These are phyloP conservation scores for Deroplatys truncata DNA, from an alignment of 2,888 invertebrate genomes.

Conservation along the genomic window DNA sequence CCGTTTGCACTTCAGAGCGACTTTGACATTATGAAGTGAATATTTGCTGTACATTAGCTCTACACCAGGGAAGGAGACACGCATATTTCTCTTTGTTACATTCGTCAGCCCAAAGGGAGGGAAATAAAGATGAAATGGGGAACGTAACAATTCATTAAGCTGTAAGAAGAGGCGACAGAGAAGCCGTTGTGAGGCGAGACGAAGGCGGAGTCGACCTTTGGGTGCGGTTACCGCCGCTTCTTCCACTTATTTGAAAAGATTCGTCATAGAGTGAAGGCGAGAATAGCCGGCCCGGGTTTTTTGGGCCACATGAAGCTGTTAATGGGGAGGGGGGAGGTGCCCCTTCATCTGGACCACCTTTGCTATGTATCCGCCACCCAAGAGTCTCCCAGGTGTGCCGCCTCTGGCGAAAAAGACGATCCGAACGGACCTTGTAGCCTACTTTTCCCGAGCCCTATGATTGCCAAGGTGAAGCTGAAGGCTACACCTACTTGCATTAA, in stretches of 20 bases:
- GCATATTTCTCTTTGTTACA: not conserved
- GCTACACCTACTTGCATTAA: too few relatives aligned
- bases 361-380: not conserved
- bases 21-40: not conserved
- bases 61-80: not conserved
- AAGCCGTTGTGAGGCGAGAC: not conserved
- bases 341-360: slow-evolving; percentile 12
- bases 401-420: not conserved
- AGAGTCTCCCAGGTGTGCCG: not conserved
- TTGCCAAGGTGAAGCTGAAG: too few relatives aligned
- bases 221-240: not conserved
- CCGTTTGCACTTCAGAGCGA: not conserved
- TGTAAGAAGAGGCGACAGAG: not conserved
- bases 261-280: slow-evolving; percentile 18
- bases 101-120: not conserved
- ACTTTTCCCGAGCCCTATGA: not conserved
- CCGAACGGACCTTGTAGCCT: not conserved
- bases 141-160: slow-evolving; percentile 3
- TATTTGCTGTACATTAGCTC: not conserved
- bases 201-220: not conserved
- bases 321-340: slow-evolving; percentile 3
- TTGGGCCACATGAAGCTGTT: slow-evolving; percentile 14
- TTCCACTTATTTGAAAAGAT: slow-evolving; percentile 18
- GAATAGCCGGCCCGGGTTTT: not conserved
- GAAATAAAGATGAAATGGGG: not conserved